Conservation (phyloP, 1,140 invertebrate genomes). For the Drosophila sp. region DNA sequence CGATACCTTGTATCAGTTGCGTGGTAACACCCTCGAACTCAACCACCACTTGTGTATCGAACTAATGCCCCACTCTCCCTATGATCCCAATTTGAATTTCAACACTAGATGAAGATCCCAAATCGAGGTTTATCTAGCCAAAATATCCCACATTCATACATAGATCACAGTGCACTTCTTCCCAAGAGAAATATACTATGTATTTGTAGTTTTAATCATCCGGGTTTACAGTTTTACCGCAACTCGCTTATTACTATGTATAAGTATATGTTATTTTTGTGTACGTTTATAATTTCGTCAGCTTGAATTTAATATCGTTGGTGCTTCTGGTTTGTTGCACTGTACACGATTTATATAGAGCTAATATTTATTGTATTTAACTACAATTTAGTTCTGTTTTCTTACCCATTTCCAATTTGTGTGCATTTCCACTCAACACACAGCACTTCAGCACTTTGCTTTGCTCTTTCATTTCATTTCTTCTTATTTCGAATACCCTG, state of each 20-base stretch:
- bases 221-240: background rate
- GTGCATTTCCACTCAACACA: slow-evolving; percentile 51
- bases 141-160: background rate
- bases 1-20: slow-evolving; percentile 18
- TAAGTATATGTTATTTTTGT: too few species aligned
- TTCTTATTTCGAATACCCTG: slow-evolving; percentile 11
- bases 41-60: background rate
- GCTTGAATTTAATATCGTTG: background rate
- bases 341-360: slow-evolving; percentile 51
- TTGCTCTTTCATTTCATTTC: slow-evolving; percentile 4
- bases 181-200: background rate
- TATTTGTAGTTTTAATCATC: too few species aligned
- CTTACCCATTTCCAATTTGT: slow-evolving; percentile 22
- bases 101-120: background rate
- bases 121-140: background rate
- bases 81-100: background rate
- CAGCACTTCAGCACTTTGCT: slow-evolving; percentile 49
- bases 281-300: too few species aligned
- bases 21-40: background rate
- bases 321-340: slow-evolving; percentile 27
- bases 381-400: slow-evolving; percentile 48
- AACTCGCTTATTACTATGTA: too few species aligned
- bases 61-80: background rate
- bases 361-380: slow-evolving; percentile 76
- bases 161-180: background rate